Evolutionary conservation across 2,888 invertebrate genomes (phyloP).

Genomic region (Drosophila kokeensis): DNA sequence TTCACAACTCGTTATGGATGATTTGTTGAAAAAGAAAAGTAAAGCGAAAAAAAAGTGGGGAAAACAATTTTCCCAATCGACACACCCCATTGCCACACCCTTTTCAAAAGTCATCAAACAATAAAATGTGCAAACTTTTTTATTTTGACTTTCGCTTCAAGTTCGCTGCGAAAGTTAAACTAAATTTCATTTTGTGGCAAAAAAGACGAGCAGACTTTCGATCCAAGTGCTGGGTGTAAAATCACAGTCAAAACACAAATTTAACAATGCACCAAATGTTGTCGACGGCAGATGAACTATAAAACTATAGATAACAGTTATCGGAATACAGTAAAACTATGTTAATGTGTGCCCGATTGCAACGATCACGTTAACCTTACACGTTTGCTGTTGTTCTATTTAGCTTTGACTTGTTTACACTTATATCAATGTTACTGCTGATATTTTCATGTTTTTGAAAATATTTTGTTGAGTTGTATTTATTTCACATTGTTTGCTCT

Average conservation of each 20-base stretch:
- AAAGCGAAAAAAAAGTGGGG: conserved; percentile 13
- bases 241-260: conserved; percentile 20
- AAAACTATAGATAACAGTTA: conserved; percentile 5
- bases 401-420: conserved; percentile 9
- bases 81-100: conserved; percentile 23
- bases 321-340: conserved; percentile 10
- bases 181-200: conserved; percentile 5
- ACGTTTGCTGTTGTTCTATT: neutral
- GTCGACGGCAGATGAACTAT: neutral
- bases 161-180: conserved; percentile 15
- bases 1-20: conserved; percentile 59
- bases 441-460: conserved; percentile 47
- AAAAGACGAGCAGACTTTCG: conserved; percentile 12
- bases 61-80: conserved; percentile 43
- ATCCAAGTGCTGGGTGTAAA: conserved; percentile 10
- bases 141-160: conserved; percentile 47
- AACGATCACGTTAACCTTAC: conserved; percentile 1
- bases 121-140: conserved; percentile 52
- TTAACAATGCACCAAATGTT: conserved; percentile 32
- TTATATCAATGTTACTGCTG: conserved; percentile 33
- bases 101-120: conserved; percentile 39
- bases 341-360: conserved; percentile 6
- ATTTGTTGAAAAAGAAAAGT: conserved; percentile 42
- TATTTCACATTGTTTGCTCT: conserved; percentile 5
- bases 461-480: conserved; percentile 18